A percentile compares a stretch with the other conserved stretches of the same genome.
These are phyloP conservation scores for Serrognathus titanus DNA, from an alignment of 2,888 invertebrate genomes.

Conservation along the genomic window DNA sequence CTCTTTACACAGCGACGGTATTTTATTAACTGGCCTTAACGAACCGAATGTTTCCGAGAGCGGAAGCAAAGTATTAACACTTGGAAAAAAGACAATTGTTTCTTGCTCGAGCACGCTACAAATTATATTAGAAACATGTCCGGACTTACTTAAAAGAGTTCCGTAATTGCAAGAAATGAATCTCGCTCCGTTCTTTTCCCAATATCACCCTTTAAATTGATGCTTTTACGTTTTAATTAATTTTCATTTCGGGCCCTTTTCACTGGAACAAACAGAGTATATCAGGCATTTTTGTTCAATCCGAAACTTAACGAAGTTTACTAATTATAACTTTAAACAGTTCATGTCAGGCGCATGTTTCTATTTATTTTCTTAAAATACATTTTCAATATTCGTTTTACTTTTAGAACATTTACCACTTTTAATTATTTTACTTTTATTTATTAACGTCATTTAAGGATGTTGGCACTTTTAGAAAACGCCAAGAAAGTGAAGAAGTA, in stretches of 20 bases:
- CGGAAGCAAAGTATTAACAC: conserved; percentile 25
- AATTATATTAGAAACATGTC: conserved; percentile 24
- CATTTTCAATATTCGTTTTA: too few species aligned
- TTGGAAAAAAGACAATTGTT: conserved; percentile 23
- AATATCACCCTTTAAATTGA: not conserved
- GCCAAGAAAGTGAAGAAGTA: too few species aligned
- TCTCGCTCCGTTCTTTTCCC: conserved; percentile 11
- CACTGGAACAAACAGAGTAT: not conserved
- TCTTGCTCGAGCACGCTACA: conserved; percentile 23
- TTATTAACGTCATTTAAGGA: too few species aligned
- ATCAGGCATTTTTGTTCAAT: too few species aligned
- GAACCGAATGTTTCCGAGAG: conserved; percentile 4
- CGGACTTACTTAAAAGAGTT: conserved; percentile 14
- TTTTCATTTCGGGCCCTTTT: not conserved
- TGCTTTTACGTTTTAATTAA: not conserved
- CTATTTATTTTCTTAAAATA: too few species aligned
- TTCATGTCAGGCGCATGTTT: too few species aligned
- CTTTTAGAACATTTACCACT: too few species aligned
- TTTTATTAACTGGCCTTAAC: conserved; percentile 7
- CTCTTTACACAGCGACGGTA: too few species aligned
- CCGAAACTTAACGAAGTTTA: too few species aligned
- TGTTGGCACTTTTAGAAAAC: too few species aligned
- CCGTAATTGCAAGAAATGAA: conserved; percentile 20
- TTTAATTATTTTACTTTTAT: too few species aligned
- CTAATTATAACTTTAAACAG: too few species aligned